Conservation (phyloP, 2,888 invertebrate species). For the Brachylomia viminalis region DNA sequence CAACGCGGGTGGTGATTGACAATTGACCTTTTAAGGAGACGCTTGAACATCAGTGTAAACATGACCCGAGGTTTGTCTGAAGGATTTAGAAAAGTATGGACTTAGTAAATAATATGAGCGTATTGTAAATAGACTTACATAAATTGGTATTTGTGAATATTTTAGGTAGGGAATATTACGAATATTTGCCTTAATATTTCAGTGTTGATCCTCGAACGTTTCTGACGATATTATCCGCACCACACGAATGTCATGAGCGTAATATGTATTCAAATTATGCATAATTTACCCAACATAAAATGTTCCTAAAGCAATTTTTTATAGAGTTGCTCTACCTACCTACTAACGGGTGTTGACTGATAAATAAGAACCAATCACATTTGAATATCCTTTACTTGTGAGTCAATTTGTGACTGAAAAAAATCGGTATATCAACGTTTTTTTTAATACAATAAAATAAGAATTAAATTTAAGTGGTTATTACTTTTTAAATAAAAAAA, state of each 20-base stretch:
- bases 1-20: conserved; percentile 79
- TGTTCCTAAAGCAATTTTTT: not conserved
- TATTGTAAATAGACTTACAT: conserved; percentile 33
- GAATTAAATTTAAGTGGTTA: not conserved
- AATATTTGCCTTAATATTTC: conserved; percentile 3
- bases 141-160: conserved; percentile 25
- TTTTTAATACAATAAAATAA: not conserved
- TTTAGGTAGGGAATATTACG: conserved; percentile 7
- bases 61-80: conserved; percentile 64
- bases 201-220: not conserved
- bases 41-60: conserved; percentile 71
- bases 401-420: not conserved
- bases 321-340: not conserved
- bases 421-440: not conserved
- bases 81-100: conserved; percentile 63
- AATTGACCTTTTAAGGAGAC: conserved; percentile 81
- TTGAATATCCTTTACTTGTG: not conserved
- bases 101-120: conserved; percentile 30
- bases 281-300: not conserved
- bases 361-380: not conserved
- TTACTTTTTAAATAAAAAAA: not conserved
- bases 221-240: not conserved
- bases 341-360: not conserved
- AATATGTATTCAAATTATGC: conserved; percentile 1
- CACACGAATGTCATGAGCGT: not conserved